Conservation (phyloP, 2,888 invertebrate species). For the Hedychridium roseum region DNA sequence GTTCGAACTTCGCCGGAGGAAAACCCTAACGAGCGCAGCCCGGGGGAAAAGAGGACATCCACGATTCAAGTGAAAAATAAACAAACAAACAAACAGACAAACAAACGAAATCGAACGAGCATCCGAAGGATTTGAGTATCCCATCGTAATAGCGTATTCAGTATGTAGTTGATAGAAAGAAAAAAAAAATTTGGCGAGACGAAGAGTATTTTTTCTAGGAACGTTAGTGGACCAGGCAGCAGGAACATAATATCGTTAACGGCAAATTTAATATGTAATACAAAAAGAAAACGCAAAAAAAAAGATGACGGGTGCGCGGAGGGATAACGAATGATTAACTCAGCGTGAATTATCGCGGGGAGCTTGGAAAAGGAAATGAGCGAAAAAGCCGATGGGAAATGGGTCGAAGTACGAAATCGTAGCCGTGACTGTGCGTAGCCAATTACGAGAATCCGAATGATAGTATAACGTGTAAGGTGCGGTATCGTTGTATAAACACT, state of each 20-base stretch:
- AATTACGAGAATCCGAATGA: slow-evolving; percentile 24
- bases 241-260: slow-evolving; percentile 29
- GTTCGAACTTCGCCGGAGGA: too few species aligned
- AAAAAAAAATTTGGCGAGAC: too few species aligned
- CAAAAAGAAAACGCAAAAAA: slow-evolving; percentile 24
- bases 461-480: slow-evolving; percentile 15
- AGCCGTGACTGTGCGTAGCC: slow-evolving; percentile 1
- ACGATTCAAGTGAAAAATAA: slow-evolving; percentile 10
- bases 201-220: slow-evolving; percentile 39
- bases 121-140: slow-evolving; percentile 19
- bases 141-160: slow-evolving; percentile 18
- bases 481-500: slow-evolving; percentile 9
- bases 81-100: slow-evolving; percentile 14
- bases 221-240: slow-evolving; percentile 40
- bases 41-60: too few species aligned
- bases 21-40: too few species aligned
- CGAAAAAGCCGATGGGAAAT: background rate
- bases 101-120: slow-evolving; percentile 10
- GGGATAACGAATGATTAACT: slow-evolving; percentile 5
- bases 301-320: slow-evolving; percentile 8
- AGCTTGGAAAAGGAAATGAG: slow-evolving; percentile 11
- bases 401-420: slow-evolving; percentile 11
- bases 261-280: slow-evolving; percentile 23
- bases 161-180: slow-evolving; percentile 30
- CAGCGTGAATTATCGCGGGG: slow-evolving; percentile 14